Percentiles rank a stretch among this genome's conserved stretches.
phyloP scores from a whole-genome alignment of 2,797 vertebrate species.

The Lates japonicus region DNA sequence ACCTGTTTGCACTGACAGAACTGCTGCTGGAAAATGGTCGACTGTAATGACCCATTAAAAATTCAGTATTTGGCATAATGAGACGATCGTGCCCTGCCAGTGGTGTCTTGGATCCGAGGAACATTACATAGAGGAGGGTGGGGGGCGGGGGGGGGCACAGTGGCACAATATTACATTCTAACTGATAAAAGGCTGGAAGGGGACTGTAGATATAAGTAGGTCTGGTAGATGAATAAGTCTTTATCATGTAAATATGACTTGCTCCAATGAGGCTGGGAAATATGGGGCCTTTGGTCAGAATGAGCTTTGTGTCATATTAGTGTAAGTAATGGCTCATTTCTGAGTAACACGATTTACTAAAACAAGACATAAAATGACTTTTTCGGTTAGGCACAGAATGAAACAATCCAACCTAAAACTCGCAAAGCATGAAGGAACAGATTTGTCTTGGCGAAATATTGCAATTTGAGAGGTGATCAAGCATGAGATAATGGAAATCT shows the following conservation, averaged over 20 bases:
- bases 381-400: conserved; percentile 54
- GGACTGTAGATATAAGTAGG: conserved; percentile 53
- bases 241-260: conserved; percentile 77
- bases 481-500: conserved; percentile 76
- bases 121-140: conserved; percentile 3
- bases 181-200: conserved; percentile 62
- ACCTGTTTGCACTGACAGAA: conserved; percentile 77
- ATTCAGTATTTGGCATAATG: conserved; percentile 78
- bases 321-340: conserved; percentile 73
- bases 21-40: conserved; percentile 62
- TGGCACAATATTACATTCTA: conserved; percentile 49
- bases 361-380: conserved; percentile 74
- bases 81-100: conserved; percentile 69
- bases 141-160: conserved; percentile 21
- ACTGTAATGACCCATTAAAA: conserved; percentile 77
- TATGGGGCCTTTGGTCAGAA: conserved; percentile 69
- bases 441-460: conserved; percentile 76
- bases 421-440: conserved; percentile 70
- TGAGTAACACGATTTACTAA: conserved; percentile 70
- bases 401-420: conserved; percentile 68
- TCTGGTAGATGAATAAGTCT: conserved; percentile 67
- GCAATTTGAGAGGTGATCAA: conserved; percentile 78
- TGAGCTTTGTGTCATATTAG: conserved; percentile 74
- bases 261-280: conserved; percentile 60
- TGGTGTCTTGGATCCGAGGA: conserved; percentile 61